phyloP scores from a whole-genome alignment of 2,113 vertebrate genomes.

The Alethe castanea region DNA sequence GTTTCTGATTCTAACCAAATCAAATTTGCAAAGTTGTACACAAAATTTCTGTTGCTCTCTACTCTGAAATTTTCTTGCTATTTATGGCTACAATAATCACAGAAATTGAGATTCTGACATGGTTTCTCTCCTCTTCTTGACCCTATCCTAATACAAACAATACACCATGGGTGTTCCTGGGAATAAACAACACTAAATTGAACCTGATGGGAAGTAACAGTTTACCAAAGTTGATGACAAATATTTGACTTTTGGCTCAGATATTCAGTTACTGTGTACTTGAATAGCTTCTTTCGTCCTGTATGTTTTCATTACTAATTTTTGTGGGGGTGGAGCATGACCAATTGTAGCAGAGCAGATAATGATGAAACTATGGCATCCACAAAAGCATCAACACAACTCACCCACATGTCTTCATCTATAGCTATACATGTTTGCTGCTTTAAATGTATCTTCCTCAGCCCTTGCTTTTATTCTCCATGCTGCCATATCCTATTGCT shows the following conservation, averaged over 20 bases:
- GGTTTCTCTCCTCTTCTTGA: neutral
- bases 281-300: neutral
- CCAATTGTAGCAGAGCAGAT: neutral
- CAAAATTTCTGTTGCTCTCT: neutral
- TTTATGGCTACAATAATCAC: neutral
- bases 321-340: neutral
- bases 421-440: neutral
- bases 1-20: neutral
- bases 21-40: neutral
- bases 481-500: neutral
- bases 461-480: neutral
- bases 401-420: neutral
- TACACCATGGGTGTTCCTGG: neutral
- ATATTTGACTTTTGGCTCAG: neutral
- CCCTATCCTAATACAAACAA: neutral
- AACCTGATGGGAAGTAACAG: neutral
- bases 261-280: neutral
- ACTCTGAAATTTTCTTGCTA: neutral
- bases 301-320: neutral
- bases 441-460: neutral
- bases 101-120: neutral
- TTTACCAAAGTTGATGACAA: neutral
- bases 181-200: neutral
- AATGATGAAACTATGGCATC: neutral
- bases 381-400: neutral